These are phyloP conservation scores for Musca domestica DNA, from an alignment of 1,140 invertebrate species.

Conservation along the genomic window DNA sequence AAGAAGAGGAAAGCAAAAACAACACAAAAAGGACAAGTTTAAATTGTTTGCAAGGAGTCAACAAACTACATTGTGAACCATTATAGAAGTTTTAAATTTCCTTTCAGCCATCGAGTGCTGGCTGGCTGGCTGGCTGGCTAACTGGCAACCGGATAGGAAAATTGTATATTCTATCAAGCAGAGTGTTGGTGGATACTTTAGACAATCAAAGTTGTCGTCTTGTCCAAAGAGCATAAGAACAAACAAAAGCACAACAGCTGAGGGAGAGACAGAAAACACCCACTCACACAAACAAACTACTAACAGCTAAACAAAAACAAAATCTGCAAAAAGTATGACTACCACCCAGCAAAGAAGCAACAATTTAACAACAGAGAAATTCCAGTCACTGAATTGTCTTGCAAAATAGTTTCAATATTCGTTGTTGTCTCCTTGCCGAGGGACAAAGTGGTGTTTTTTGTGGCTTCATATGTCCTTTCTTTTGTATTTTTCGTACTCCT, in stretches of 20 bases:
- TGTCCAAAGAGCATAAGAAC: background rate
- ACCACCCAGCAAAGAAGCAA: slow-evolving; percentile 11
- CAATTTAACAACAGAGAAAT: background rate
- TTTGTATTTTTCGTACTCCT: background rate
- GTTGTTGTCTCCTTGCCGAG: too few species aligned
- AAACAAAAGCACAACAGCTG: background rate
- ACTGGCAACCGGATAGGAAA: background rate
- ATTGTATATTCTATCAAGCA: background rate
- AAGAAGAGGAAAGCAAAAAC: background rate
- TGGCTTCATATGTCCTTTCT: background rate
- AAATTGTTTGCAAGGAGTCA: slow-evolving; percentile 21
- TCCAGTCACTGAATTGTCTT: too few species aligned
- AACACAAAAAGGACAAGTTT: slow-evolving; percentile 8
- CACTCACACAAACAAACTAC: background rate
- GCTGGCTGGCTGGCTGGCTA: background rate
- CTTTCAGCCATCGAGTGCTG: too few species aligned
- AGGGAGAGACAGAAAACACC: background rate
- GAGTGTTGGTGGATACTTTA: background rate
- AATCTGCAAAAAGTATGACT: background rate
- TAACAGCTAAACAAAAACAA: background rate
- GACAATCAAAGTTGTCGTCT: background rate
- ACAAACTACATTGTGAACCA: slow-evolving; percentile 2
- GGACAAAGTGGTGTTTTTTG: too few species aligned
- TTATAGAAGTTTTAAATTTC: slow-evolving; percentile 9
- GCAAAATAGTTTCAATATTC: too few species aligned